A percentile compares a stretch with the other conserved stretches of the same genome.
phyloP scores from a whole-genome alignment of 1,140 invertebrate species.

The Drosophila sechellia region DNA sequence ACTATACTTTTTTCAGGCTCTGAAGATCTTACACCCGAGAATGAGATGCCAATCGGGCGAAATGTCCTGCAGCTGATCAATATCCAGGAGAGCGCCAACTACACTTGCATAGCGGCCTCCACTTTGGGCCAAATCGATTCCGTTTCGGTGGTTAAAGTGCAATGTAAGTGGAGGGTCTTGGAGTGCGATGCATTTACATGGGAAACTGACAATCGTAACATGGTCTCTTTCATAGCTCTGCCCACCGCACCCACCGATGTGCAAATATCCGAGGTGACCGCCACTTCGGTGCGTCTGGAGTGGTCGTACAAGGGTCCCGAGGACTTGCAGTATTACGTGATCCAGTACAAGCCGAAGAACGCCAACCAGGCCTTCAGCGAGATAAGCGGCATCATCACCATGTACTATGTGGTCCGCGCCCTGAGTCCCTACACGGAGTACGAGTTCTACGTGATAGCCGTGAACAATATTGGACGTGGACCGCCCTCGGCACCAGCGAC shows the following conservation, averaged over 20 bases:
- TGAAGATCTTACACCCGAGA: conserved; percentile 93
- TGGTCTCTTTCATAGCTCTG: conserved; percentile 85
- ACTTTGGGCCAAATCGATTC: conserved; percentile 96
- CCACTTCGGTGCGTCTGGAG: conserved; percentile 94
- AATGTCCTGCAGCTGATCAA: conserved; percentile 94
- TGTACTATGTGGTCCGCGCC: conserved; percentile 95
- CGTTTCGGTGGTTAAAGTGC: conserved; percentile 95
- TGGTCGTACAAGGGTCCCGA: conserved; percentile 95
- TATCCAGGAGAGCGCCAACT: conserved; percentile 96
- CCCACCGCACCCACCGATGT: conserved; percentile 95
- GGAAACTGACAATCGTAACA: neutral
- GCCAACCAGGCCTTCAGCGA: conserved; percentile 93
- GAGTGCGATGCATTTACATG: neutral
- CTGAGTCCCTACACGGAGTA: conserved; percentile 98
- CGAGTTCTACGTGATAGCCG: conserved; percentile 97
- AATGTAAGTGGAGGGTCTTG: conserved; percentile 96
- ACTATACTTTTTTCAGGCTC: conserved; percentile 84
- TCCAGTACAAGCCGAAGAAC: conserved; percentile 97
- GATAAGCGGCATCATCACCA: conserved; percentile 95
- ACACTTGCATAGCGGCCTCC: conserved; percentile 98
- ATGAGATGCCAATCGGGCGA: conserved; percentile 92
- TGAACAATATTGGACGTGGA: conserved; percentile 96
- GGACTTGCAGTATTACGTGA: conserved; percentile 96
- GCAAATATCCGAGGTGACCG: conserved; percentile 95
- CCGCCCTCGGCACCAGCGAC: conserved; percentile 93